A percentile compares a stretch with the other conserved stretches of the same genome.
Conservation (phyloP, 2,888 invertebrate species). For the Pediacus dermestoides region DNA sequence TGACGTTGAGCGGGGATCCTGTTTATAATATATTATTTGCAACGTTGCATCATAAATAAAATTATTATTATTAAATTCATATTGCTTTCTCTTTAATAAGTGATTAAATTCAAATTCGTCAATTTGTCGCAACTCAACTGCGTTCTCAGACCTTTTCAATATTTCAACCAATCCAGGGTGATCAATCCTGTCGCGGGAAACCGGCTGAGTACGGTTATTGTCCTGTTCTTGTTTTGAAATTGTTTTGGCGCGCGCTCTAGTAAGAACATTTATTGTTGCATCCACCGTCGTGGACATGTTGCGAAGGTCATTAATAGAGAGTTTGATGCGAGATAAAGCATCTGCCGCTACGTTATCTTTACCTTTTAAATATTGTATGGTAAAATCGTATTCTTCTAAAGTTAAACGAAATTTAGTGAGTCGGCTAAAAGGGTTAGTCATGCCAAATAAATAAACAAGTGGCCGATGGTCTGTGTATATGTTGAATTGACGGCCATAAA, state of each 20-base stretch:
- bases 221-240: too few relatives aligned
- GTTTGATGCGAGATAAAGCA: constrained; percentile 11
- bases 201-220: too few relatives aligned
- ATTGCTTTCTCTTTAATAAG: too few relatives aligned
- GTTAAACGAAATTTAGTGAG: constrained; percentile 29
- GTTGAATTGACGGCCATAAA: constrained; percentile 22
- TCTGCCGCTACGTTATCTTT: constrained; percentile 13
- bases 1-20: constrained; percentile 14
- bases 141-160: constrained; percentile 12
- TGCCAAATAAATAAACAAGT: constrained; percentile 15
- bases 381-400: constrained; percentile 18
- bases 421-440: constrained; percentile 26
- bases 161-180: constrained; percentile 16
- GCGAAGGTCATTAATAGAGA: constrained; percentile 11
- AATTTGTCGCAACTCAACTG: constrained; percentile 9
- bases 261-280: constrained; percentile 5
- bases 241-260: too few relatives aligned
- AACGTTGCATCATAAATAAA: too few relatives aligned
- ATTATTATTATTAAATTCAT: too few relatives aligned
- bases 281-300: constrained; percentile 2
- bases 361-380: constrained; percentile 4
- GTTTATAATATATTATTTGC: constrained; percentile 21
- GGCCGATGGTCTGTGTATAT: constrained; percentile 29
- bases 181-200: too few relatives aligned
- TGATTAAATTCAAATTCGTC: not conserved